Conservation (phyloP, 2,113 vertebrate genomes). For the Ammodramus savannarum region DNA sequence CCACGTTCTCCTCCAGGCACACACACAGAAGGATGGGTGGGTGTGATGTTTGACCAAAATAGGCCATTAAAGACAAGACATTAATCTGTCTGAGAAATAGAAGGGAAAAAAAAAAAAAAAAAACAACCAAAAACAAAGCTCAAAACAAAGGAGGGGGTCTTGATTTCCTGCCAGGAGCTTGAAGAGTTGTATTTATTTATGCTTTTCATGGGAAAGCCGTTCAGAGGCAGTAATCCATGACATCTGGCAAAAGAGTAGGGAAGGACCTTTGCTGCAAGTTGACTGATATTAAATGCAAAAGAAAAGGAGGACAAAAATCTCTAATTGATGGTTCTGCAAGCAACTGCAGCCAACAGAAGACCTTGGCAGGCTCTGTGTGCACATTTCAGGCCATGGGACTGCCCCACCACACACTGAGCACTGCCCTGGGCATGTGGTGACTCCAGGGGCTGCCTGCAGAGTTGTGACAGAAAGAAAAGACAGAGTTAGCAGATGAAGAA, state of each 20-base stretch:
- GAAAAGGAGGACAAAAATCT: neutral
- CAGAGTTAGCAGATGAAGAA: neutral
- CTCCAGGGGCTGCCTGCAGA: neutral
- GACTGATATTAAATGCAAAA: constrained; percentile 30
- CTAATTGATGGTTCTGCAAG: constrained; percentile 13
- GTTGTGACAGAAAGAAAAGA: neutral
- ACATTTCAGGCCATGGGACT: rapidly evolving
- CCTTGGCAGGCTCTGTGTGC: neutral
- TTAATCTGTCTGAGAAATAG: constrained; percentile 48
- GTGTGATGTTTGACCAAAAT: neutral
- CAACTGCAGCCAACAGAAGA: neutral
- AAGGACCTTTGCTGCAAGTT: constrained; percentile 47
- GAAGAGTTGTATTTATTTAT: constrained; percentile 46
- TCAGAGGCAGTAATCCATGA: constrained; percentile 59
- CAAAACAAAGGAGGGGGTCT: neutral
- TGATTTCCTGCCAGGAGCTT: constrained; percentile 37
- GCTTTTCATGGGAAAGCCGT: constrained; percentile 68
- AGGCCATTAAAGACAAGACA: constrained; percentile 20
- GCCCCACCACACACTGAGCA: neutral
- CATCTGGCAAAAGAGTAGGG: constrained; percentile 53
- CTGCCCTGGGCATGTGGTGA: rapidly evolving
- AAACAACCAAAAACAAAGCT: too few relatives aligned
- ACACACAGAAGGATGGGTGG: neutral
- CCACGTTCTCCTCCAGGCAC: neutral
- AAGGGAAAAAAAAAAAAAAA: rapidly evolving